Percentiles rank a stretch among this genome's conserved stretches.
Evolutionary conservation across 1,140 invertebrate genomes (phyloP).

Genomic region (Meloidogyne chitwoodi): DNA sequence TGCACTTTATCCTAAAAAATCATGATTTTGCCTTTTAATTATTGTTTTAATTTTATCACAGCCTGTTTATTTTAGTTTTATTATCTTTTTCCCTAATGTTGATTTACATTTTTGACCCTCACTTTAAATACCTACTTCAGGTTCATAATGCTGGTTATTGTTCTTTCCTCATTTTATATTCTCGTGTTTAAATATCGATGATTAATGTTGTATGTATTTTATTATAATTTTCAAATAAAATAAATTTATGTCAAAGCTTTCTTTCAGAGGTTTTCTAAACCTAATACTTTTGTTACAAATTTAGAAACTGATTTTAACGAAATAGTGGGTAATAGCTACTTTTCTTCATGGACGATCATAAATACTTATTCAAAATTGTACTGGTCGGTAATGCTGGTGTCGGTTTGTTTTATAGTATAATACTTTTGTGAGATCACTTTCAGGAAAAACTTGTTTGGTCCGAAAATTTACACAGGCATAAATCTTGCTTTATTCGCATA

Average conservation of each 20-base stretch:
- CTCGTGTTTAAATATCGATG: neutral
- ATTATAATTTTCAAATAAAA: too few species aligned
- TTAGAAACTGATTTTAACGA: neutral
- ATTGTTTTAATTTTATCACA: neutral
- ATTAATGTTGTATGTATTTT: too few species aligned
- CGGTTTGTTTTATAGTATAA: neutral
- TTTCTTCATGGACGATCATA: constrained; percentile 56
- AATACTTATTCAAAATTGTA: constrained; percentile 60
- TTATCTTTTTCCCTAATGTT: neutral
- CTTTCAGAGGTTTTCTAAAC: too few species aligned
- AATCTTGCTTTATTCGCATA: too few species aligned
- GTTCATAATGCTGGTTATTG: neutral
- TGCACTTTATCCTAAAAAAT: neutral
- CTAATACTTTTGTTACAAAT: neutral
- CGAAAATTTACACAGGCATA: constrained; percentile 55
- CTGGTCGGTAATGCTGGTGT: constrained; percentile 54
- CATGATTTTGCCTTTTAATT: neutral
- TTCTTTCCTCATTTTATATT: neutral
- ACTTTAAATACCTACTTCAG: neutral
- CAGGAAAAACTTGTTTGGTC: constrained; percentile 76
- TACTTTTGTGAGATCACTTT: constrained; percentile 67
- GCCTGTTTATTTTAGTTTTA: neutral
- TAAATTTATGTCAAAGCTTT: too few species aligned
- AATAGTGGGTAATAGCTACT: neutral
- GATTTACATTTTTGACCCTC: neutral